Percentiles rank a stretch among this genome's conserved stretches.
These are phyloP conservation scores for Phorcus lineatus DNA, from an alignment of 2,888 invertebrate genomes.

Conservation along the genomic window DNA sequence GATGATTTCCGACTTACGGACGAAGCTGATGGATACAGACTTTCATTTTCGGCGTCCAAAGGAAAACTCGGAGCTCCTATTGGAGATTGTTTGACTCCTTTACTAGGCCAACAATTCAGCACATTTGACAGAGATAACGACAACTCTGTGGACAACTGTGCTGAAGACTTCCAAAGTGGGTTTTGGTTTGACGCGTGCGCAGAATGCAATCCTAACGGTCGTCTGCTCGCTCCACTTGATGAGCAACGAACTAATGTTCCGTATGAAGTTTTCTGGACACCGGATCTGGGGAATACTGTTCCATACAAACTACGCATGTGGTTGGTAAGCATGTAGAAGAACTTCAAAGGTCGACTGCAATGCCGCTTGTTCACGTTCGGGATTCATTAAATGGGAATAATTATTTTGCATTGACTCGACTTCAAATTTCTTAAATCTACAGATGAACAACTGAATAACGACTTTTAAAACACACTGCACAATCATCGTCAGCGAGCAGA, in stretches of 20 bases:
- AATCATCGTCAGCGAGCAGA: too few species aligned
- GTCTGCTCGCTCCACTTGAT: constrained; percentile 14
- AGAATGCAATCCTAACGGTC: constrained; percentile 37
- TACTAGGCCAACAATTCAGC: not conserved
- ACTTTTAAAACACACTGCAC: too few species aligned
- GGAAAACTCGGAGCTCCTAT: not conserved
- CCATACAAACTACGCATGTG: constrained; percentile 27
- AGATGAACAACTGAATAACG: too few species aligned
- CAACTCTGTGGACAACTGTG: constrained; percentile 26
- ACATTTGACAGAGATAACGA: not conserved
- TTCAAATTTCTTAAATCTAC: too few species aligned
- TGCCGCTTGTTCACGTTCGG: too few species aligned
- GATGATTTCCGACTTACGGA: not conserved
- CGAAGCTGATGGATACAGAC: not conserved
- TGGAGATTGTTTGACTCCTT: not conserved
- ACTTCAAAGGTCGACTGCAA: too few species aligned
- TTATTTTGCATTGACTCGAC: too few species aligned
- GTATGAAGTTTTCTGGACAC: constrained; percentile 31
- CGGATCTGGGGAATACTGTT: not conserved
- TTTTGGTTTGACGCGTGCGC: constrained; percentile 40
- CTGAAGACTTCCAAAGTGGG: constrained; percentile 27
- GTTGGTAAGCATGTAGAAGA: not conserved
- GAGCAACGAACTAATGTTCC: not conserved
- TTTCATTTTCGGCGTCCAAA: not conserved
- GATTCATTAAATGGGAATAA: too few species aligned